These are phyloP conservation scores for Notamacropus eugenii DNA, from an alignment of 2,797 vertebrate genomes.

Conservation along the genomic window DNA sequence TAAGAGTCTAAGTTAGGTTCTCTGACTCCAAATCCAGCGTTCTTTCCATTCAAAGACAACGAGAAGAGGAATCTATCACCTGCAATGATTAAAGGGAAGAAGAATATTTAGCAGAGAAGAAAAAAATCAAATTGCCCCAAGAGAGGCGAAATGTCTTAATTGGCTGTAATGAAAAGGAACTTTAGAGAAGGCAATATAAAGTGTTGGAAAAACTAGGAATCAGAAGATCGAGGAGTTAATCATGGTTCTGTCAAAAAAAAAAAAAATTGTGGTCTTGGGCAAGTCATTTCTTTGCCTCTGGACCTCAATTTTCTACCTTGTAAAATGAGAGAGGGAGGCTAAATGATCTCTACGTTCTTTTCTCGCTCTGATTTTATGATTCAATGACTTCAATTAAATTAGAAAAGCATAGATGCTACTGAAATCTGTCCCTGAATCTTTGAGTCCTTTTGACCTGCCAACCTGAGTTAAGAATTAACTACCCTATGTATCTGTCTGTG, in stretches of 20 bases:
- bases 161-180: neutral
- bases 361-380: neutral
- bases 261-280: neutral
- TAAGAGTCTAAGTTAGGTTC: neutral
- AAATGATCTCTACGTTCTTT: neutral
- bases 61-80: neutral
- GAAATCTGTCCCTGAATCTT: constrained; percentile 46
- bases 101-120: neutral
- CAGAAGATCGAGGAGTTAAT: neutral
- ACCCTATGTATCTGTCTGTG: constrained; percentile 28
- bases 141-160: neutral
- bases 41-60: neutral
- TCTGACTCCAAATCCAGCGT: neutral
- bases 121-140: neutral
- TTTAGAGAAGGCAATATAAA: neutral
- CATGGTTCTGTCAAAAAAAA: neutral
- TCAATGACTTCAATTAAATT: neutral
- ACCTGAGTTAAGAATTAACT: neutral
- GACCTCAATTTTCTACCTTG: neutral
- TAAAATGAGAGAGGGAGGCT: neutral
- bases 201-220: neutral
- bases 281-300: neutral
- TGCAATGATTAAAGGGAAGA: neutral
- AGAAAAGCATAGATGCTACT: neutral
- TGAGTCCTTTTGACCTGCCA: neutral